A percentile compares a stretch with the other conserved stretches of the same genome.
Evolutionary conservation across 37 sponge, comb jelly and placozoan species (phyloP).

Genomic region (Bolinopsis microptera): DNA sequence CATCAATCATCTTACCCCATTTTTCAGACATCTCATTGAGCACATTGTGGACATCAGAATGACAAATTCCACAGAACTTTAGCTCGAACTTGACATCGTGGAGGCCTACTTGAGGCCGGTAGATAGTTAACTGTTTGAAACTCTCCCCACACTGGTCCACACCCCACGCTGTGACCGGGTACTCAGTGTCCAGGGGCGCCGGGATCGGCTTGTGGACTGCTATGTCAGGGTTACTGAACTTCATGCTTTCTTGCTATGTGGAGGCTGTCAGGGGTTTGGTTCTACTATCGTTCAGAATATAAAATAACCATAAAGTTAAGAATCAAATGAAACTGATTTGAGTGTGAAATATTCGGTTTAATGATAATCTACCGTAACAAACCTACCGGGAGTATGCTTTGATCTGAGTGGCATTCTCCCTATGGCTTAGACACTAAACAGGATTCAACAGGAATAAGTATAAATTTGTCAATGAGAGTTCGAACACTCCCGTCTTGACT

Average conservation of each 20-base stretch:
- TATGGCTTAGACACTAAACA: too few relatives aligned
- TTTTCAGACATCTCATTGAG: background rate
- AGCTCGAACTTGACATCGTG: background rate
- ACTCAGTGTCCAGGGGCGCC: background rate
- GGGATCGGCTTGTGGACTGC: background rate
- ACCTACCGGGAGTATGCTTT: too few relatives aligned
- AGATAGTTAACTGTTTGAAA: background rate
- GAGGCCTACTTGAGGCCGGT: background rate
- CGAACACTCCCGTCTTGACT: too few relatives aligned
- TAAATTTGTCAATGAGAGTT: too few relatives aligned
- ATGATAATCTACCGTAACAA: too few relatives aligned
- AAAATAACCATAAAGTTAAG: too few relatives aligned
- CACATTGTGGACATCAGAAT: background rate
- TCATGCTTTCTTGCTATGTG: background rate
- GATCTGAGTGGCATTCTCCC: too few relatives aligned
- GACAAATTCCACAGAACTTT: slow-evolving; percentile 47
- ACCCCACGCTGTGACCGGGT: background rate
- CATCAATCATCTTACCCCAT: background rate
- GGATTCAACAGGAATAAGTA: too few relatives aligned
- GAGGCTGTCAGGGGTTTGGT: too few relatives aligned
- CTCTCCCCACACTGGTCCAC: background rate
- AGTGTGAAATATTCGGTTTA: too few relatives aligned
- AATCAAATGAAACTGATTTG: too few relatives aligned
- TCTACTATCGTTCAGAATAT: too few relatives aligned
- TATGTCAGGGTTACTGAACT: background rate